These are phyloP conservation scores for Campoletis sonorensis DNA, from an alignment of 1,140 invertebrate species.

Conservation along the genomic window DNA sequence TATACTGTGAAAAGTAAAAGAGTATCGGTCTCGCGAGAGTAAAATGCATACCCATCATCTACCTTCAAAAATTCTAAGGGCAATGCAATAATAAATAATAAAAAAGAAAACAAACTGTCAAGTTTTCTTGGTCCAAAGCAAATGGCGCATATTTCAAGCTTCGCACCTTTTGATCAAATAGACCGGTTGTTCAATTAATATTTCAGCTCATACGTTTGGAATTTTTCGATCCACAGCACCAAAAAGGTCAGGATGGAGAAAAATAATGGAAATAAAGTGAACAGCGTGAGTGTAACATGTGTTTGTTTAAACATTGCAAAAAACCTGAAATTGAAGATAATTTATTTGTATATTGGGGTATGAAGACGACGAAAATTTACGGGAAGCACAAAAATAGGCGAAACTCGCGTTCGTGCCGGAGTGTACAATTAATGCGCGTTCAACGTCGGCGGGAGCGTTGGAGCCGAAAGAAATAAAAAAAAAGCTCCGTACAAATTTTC, in stretches of 20 bases:
- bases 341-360: neutral
- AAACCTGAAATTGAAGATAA: neutral
- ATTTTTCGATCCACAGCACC: no score
- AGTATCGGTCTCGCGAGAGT: neutral
- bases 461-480: neutral
- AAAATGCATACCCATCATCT: neutral
- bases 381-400: neutral
- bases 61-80: neutral
- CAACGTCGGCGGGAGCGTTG: neutral
- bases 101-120: neutral
- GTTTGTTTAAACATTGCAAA: neutral
- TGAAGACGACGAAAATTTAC: neutral
- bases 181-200: no score
- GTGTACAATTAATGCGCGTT: conserved; percentile 17
- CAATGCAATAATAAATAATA: no score
- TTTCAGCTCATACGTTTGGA: no score
- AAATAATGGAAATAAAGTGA: no score
- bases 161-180: no score
- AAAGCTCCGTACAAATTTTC: neutral
- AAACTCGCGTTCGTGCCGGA: neutral
- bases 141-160: no score
- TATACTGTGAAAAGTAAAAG: neutral
- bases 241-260: no score
- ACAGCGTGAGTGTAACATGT: neutral
- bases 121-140: no score